Percentiles rank a stretch among this genome's conserved stretches.
phyloP scores from a whole-genome alignment of 2,888 invertebrate genomes.

The Cremastobaeus sp. region DNA sequence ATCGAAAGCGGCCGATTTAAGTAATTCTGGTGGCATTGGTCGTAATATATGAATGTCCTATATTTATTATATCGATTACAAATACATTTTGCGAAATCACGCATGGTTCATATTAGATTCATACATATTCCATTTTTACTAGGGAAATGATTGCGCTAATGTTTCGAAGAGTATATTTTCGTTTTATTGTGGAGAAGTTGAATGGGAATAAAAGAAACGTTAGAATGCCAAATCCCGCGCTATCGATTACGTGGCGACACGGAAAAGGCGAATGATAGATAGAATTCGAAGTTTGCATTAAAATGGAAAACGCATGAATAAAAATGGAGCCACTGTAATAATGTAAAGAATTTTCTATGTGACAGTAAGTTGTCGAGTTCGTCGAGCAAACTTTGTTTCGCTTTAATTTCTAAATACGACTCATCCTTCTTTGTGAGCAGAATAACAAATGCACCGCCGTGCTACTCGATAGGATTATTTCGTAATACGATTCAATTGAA shows the following conservation, averaged over 20 bases:
- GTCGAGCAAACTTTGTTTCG: not conserved
- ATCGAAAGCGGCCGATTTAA: too few relatives aligned
- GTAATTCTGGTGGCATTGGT: too few relatives aligned
- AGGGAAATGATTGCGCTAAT: too few relatives aligned
- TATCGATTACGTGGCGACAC: constrained; percentile 43
- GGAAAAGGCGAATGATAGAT: constrained; percentile 66
- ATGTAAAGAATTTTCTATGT: constrained; percentile 27
- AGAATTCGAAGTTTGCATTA: constrained; percentile 63
- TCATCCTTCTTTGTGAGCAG: not conserved
- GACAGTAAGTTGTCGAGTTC: constrained; percentile 28
- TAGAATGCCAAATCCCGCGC: constrained; percentile 62
- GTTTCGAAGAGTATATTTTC: not conserved
- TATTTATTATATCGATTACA: too few relatives aligned
- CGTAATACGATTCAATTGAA: too few relatives aligned
- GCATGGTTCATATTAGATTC: too few relatives aligned
- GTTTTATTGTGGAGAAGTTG: constrained; percentile 12
- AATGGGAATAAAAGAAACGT: constrained; percentile 26
- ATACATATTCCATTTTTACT: too few relatives aligned
- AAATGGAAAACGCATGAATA: constrained; percentile 48
- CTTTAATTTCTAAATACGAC: constrained; percentile 26
- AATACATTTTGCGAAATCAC: too few relatives aligned
- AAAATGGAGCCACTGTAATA: constrained; percentile 36
- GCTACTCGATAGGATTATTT: too few relatives aligned
- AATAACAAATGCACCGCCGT: not conserved
- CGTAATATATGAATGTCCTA: too few relatives aligned